phyloP scores from a whole-genome alignment of 2,888 invertebrate species.

The Ashinkailepas kermadecensis region DNA sequence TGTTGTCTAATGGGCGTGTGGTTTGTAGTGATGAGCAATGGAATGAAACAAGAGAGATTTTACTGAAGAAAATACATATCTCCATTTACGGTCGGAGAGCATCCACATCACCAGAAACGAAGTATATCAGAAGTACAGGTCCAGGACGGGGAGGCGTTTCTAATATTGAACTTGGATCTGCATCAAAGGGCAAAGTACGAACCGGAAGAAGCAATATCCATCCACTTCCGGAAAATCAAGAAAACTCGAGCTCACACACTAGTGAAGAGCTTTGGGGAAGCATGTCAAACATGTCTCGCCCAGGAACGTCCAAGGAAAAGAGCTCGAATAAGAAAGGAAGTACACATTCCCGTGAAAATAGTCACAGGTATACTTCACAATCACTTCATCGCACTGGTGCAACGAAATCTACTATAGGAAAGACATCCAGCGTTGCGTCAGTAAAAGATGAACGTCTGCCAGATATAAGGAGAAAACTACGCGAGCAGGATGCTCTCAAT shows the following conservation, averaged over 20 bases:
- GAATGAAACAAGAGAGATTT: not conserved
- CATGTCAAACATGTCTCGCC: not conserved
- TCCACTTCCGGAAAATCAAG: not conserved
- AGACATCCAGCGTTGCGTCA: not conserved
- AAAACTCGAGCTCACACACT: not conserved
- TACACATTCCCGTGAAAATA: not conserved
- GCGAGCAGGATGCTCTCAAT: not conserved
- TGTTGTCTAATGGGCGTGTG: not conserved
- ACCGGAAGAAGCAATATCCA: not conserved
- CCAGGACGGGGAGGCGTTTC: not conserved
- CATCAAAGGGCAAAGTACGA: not conserved
- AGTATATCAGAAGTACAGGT: not conserved
- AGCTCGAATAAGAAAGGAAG: not conserved
- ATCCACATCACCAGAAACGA: not conserved
- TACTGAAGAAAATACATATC: not conserved
- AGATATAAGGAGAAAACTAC: not conserved
- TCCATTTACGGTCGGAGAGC: not conserved
- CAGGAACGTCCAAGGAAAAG: not conserved
- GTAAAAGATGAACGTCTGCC: not conserved
- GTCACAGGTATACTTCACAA: not conserved
- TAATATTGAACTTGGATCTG: not conserved
- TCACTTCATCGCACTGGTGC: not conserved
- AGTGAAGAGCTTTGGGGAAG: conserved; percentile 3
- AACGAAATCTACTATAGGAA: not conserved
- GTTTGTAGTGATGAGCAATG: conserved; percentile 4